Evolutionary conservation across 2,797 vertebrate species (phyloP), one percentile per base, ranked within the genome.

Genomic region (Discoglossus pictus): DNA sequence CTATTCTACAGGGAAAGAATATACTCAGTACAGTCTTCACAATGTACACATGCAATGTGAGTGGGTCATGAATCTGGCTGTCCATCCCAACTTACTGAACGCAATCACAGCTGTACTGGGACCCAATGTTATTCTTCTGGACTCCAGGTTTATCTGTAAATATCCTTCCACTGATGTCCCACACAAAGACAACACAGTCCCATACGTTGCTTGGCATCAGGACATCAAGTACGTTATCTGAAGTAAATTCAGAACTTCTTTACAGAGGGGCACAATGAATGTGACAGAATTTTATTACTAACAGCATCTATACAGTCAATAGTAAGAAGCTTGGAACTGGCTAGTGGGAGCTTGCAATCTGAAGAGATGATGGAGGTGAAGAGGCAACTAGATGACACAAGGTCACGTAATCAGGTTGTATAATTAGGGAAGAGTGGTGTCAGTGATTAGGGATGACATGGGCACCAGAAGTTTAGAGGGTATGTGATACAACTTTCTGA

Each of bases 101-200:
- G 73, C 76, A 35, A 67, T 91, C 60, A 77, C 67, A 55, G 76
- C 84, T 3, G 27, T 84, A 66, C 68, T 92, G 71, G 91, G 89
- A 7, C 78, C 80, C 1, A 81, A 92, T 9, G 75, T 92, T 63
- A 82, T 92, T 35, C 79, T 92, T 39, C 80, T 92, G 27, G 90
- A 92, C 77, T 91, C 90, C 9, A 83, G 87, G 38, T 92, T 92
- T 75, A 92, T 92, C 78, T 92, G 90, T 61, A 92, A 91, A 83
- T 92, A 91, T 73, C 87, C 91, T 2, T 23, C 60, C 51, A 34
- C 51, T 20, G 38, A 72, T 8, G 35, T 76, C 52, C 73, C 64
- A 21, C 10, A 40, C 15, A 72, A 79, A 27, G 55, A 55, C 1
- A 20, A 58, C 7, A 62, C 1, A 6, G 78, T 87, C 12, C 87